Percentiles rank a stretch among this genome's conserved stretches.
Conservation (phyloP, 2,888 invertebrate genomes). For the Drosophila cognata region DNA sequence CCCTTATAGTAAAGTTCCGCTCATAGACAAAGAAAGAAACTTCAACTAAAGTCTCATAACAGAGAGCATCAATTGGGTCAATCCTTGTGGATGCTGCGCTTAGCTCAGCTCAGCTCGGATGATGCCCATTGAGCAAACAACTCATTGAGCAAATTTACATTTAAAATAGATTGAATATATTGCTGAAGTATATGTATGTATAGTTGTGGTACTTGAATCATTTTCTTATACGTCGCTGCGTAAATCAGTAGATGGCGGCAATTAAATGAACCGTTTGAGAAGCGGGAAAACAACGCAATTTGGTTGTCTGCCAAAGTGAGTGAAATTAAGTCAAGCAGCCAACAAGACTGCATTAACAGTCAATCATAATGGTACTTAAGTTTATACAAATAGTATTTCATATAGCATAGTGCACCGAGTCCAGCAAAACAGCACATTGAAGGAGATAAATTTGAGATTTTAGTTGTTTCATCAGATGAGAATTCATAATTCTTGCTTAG, state of each 20-base stretch:
- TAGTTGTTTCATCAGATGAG: neutral
- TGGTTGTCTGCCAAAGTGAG: conserved; percentile 62
- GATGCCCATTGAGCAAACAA: conserved; percentile 18
- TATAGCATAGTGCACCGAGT: neutral
- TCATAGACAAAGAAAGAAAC: conserved; percentile 26
- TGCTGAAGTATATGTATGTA: neutral
- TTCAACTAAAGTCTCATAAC: conserved; percentile 19
- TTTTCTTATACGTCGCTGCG: conserved; percentile 19
- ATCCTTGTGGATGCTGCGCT: neutral
- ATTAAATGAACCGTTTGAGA: conserved; percentile 38
- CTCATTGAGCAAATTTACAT: conserved; percentile 43
- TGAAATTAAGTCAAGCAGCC: conserved; percentile 54
- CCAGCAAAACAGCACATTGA: neutral
- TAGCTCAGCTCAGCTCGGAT: conserved; percentile 15
- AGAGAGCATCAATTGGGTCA: conserved; percentile 40
- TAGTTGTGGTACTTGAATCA: neutral
- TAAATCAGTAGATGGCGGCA: conserved; percentile 50
- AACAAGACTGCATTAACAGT: conserved; percentile 13
- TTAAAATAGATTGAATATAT: conserved; percentile 30
- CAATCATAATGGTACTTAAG: conserved; percentile 2
- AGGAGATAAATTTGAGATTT: neutral
- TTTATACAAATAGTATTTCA: neutral
- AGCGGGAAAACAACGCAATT: conserved; percentile 63
- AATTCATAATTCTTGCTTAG: neutral
- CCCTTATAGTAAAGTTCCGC: neutral